These are phyloP conservation scores for Ptilodon capucinus DNA, from an alignment of 2,888 invertebrate genomes.

Conservation along the genomic window DNA sequence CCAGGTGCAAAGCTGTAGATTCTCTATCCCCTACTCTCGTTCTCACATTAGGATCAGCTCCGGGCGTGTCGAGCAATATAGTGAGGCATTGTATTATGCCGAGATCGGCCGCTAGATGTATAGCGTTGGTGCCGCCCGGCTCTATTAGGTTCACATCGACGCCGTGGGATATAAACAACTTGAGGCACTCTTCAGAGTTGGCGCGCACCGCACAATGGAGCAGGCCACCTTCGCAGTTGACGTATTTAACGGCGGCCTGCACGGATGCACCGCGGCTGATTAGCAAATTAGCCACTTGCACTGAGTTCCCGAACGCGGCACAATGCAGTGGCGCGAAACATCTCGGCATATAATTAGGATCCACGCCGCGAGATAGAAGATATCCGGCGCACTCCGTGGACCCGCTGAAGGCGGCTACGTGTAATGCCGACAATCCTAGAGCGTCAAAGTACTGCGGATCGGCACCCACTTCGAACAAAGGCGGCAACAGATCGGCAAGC, in stretches of 20 bases:
- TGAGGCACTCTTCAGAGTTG: conserved; percentile 91
- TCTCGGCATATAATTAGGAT: conserved; percentile 86
- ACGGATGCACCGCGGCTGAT: conserved; percentile 88
- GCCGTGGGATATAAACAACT: conserved; percentile 88
- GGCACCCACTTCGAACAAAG: conserved; percentile 86
- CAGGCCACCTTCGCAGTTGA: conserved; percentile 88
- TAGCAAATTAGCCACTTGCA: conserved; percentile 90
- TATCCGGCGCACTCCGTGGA: conserved; percentile 87
- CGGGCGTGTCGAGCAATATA: conserved; percentile 88
- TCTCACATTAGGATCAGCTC: conserved; percentile 86
- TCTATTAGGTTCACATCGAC: conserved; percentile 90
- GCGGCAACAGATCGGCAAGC: conserved; percentile 85
- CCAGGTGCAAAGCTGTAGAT: conserved; percentile 91
- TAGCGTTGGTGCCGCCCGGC: conserved; percentile 89
- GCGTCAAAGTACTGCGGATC: conserved; percentile 87
- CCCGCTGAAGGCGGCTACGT: conserved; percentile 91
- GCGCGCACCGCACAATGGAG: conserved; percentile 93
- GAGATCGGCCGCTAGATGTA: conserved; percentile 91
- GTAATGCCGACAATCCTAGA: conserved; percentile 88
- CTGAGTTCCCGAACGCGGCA: conserved; percentile 94
- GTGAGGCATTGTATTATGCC: conserved; percentile 89
- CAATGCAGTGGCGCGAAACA: conserved; percentile 93
- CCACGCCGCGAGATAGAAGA: conserved; percentile 86
- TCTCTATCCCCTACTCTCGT: conserved; percentile 88
- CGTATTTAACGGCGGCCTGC: conserved; percentile 84